Conservation (phyloP, 2,113 vertebrate genomes). For the Sciurus niger region DNA sequence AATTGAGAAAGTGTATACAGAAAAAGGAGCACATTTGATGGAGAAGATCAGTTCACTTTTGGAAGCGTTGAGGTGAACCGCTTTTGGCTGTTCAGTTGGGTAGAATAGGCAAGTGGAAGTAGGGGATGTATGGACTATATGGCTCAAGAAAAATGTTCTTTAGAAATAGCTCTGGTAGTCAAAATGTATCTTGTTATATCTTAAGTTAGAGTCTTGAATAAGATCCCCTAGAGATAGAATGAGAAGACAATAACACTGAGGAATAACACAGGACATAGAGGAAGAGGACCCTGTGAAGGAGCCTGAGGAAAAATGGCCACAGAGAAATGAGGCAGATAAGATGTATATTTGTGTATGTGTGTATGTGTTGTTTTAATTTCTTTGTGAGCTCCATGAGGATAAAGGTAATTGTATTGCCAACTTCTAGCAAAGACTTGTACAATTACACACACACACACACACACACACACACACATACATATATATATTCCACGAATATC, state of each 20-base stretch:
- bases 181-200: neutral
- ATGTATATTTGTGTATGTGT: neutral
- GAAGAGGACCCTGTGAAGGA: slow-evolving; percentile 8
- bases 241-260: neutral
- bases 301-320: neutral
- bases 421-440: neutral
- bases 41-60: neutral
- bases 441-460: neutral
- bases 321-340: neutral
- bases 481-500: neutral
- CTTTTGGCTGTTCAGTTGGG: neutral
- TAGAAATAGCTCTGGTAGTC: neutral
- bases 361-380: neutral
- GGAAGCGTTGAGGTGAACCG: neutral
- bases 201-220: neutral
- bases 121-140: neutral
- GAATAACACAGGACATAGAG: neutral
- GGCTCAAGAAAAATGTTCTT: slow-evolving; percentile 23
- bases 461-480: too few relatives aligned
- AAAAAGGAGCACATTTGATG: neutral
- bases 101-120: neutral
- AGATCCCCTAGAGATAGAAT: neutral
- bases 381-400: neutral
- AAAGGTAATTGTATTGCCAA: neutral
- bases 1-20: neutral